Conservation (phyloP, 2,888 invertebrate genomes). For the Dioctria rufipes region DNA sequence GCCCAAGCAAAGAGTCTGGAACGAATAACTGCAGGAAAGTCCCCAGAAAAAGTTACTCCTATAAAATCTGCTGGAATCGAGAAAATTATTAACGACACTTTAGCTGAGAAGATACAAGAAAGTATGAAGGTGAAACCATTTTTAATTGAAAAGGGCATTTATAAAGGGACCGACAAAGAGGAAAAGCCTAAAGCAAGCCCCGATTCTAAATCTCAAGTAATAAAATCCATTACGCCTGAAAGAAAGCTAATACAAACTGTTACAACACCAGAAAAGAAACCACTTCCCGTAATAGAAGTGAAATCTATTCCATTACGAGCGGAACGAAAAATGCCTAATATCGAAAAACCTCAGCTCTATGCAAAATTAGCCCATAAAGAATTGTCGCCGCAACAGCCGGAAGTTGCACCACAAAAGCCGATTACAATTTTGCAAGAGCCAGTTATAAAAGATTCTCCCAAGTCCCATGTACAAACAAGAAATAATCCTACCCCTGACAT, state of each 20-base stretch:
- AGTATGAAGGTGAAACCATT: conserved; percentile 64
- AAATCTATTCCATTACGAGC: conserved; percentile 63
- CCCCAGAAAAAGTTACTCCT: conserved; percentile 60
- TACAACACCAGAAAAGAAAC: conserved; percentile 24
- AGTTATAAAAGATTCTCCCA: conserved; percentile 8
- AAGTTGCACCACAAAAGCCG: conserved; percentile 52
- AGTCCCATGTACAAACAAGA: neutral
- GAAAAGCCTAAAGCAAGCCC: conserved; percentile 48
- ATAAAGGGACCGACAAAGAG: conserved; percentile 52
- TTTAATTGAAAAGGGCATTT: conserved; percentile 55
- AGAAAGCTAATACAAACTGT: conserved; percentile 8
- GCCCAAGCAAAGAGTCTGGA: conserved; percentile 60
- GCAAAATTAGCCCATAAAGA: conserved; percentile 47
- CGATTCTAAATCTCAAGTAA: conserved; percentile 33
- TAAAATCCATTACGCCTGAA: conserved; percentile 10
- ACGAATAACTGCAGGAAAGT: conserved; percentile 38
- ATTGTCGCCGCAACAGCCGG: conserved; percentile 9
- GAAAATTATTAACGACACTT: conserved; percentile 65
- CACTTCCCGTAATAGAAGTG: conserved; percentile 20
- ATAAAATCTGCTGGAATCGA: conserved; percentile 63
- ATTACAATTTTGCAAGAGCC: conserved; percentile 20
- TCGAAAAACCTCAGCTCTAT: conserved; percentile 33
- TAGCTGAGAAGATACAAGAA: conserved; percentile 65
- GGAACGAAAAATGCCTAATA: conserved; percentile 62
- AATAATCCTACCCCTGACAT: conserved; percentile 73